phyloP scores from a whole-genome alignment of 2,797 vertebrate genomes.

The Holocentrus rufus region DNA sequence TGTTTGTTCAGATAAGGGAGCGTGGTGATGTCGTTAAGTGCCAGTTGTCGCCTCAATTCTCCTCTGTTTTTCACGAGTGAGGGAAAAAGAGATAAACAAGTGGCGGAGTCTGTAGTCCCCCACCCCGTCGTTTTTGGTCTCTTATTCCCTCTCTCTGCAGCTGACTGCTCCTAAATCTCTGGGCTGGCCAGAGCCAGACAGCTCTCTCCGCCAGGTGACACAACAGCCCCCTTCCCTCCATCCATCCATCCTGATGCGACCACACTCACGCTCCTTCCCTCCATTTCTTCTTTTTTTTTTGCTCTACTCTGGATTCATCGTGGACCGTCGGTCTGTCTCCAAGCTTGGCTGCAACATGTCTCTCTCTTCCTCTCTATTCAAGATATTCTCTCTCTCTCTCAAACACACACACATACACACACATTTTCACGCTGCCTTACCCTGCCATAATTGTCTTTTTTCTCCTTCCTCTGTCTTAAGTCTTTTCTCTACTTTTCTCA shows the following conservation, averaged over 20 bases:
- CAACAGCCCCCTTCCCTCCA: conserved; percentile 59
- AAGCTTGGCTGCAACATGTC: conserved; percentile 36
- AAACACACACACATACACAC: conserved; percentile 35
- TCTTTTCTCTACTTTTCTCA: conserved; percentile 55
- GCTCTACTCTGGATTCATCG: conserved; percentile 41
- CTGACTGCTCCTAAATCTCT: conserved; percentile 69
- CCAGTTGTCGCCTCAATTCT: conserved; percentile 58
- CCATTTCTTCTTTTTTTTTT: conserved; percentile 32
- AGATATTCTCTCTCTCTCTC: conserved; percentile 38
- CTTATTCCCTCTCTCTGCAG: conserved; percentile 57
- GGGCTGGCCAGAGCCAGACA: conserved; percentile 57
- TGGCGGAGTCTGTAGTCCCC: conserved; percentile 14
- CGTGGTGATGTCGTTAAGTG: conserved; percentile 57
- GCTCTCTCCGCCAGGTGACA: conserved; percentile 70
- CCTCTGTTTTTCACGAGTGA: conserved; percentile 46
- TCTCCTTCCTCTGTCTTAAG: conserved; percentile 42
- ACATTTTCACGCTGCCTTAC: conserved; percentile 45
- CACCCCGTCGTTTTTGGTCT: conserved; percentile 25
- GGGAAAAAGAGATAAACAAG: conserved; percentile 48
- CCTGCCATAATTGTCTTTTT: conserved; percentile 61
- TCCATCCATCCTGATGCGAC: conserved; percentile 55
- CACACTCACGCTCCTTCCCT: conserved; percentile 53
- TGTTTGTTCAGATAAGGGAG: conserved; percentile 61
- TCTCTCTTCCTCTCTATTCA: conserved; percentile 54
- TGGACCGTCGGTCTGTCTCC: conserved; percentile 34